Evolutionary conservation across 2,113 vertebrate genomes (phyloP).

Genomic region (Passer montanus): DNA sequence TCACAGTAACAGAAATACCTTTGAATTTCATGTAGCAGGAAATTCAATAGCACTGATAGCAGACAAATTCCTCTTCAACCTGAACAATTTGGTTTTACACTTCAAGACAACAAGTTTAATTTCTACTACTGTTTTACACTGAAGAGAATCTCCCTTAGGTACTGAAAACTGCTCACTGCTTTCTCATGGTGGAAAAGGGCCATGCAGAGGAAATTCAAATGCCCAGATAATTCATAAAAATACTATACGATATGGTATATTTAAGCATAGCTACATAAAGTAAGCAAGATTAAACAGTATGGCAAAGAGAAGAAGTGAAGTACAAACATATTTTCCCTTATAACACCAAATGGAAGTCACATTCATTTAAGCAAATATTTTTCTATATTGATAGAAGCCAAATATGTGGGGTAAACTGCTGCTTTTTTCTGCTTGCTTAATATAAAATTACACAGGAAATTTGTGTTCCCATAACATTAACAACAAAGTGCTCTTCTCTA

Average conservation of each 20-base stretch:
- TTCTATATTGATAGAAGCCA: not conserved
- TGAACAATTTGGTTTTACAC: not conserved
- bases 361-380: slow-evolving; percentile 27
- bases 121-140: not conserved
- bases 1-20: not conserved
- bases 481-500: not conserved
- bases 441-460: not conserved
- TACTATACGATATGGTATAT: not conserved
- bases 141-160: not conserved
- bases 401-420: not conserved
- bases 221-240: not conserved
- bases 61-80: not conserved
- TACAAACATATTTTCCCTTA: slow-evolving; percentile 26
- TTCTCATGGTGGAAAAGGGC: not conserved
- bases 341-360: not conserved
- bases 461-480: not conserved
- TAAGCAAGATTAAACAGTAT: not conserved
- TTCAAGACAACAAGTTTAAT: not conserved
- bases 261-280: not conserved
- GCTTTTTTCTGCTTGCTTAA: not conserved
- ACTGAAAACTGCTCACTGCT: not conserved
- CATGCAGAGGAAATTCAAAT: slow-evolving; percentile 11
- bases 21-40: not conserved
- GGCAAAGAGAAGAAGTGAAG: slow-evolving; percentile 31
- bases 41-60: not conserved